Conservation (phyloP, 2,888 invertebrate species). For the Hydraecia micacea region DNA sequence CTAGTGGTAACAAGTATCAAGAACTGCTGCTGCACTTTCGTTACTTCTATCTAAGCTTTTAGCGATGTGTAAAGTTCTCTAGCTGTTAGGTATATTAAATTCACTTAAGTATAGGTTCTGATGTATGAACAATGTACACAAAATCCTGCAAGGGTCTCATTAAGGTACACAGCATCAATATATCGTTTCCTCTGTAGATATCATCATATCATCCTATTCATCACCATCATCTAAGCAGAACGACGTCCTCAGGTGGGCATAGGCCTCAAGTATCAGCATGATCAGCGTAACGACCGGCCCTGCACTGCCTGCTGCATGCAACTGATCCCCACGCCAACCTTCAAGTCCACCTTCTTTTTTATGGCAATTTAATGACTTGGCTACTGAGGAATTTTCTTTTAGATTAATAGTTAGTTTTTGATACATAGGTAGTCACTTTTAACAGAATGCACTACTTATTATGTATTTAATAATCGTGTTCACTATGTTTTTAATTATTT, state of each 20-base stretch:
- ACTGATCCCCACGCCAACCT: too few relatives aligned
- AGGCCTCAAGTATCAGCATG: too few relatives aligned
- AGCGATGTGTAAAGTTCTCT: background rate
- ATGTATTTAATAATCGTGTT: too few relatives aligned
- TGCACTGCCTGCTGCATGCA: background rate
- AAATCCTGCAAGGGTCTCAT: background rate
- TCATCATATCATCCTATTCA: background rate
- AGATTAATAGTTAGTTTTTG: background rate
- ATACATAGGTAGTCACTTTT: background rate
- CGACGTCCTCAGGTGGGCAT: background rate
- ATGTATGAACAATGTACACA: background rate
- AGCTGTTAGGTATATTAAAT: background rate
- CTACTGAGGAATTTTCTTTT: background rate
- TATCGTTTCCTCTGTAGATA: background rate
- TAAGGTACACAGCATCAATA: background rate
- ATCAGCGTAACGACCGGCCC: too few relatives aligned
- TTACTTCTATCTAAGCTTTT: conserved; percentile 10
- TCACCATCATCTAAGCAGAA: too few relatives aligned
- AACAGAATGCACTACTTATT: background rate
- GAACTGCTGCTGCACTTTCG: background rate
- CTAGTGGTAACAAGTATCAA: background rate
- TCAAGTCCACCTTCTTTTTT: background rate
- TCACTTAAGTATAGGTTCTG: background rate
- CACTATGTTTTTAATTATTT: background rate
- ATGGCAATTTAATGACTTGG: background rate